phyloP scores from a whole-genome alignment of 2,797 vertebrate species.

The Cheirogaleus major region DNA sequence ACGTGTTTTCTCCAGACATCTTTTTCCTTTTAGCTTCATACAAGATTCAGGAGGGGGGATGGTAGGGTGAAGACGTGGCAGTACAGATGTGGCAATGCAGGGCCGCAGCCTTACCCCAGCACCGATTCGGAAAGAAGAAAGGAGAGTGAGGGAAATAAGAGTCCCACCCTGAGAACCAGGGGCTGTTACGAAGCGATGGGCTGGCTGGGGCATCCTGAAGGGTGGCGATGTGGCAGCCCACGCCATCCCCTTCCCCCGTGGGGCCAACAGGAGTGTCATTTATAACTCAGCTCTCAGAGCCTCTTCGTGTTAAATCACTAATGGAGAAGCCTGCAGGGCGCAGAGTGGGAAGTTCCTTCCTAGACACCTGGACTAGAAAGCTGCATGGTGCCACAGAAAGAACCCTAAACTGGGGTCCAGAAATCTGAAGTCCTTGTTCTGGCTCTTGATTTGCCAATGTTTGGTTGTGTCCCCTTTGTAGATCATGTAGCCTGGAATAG shows the following conservation, averaged over 20 bases:
- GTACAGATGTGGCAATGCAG: neutral
- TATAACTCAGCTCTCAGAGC: neutral
- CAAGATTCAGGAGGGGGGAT: neutral
- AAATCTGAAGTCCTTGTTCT: neutral
- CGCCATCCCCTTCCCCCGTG: neutral
- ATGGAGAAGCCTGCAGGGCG: neutral
- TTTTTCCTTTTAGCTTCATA: neutral
- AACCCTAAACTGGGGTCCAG: neutral
- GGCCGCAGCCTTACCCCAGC: neutral
- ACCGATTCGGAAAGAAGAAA: neutral
- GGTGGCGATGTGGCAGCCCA: neutral
- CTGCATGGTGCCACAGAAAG: neutral
- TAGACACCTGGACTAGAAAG: neutral
- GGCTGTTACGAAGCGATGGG: neutral
- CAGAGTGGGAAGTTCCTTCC: neutral
- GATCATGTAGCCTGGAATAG: neutral
- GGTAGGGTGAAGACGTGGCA: neutral
- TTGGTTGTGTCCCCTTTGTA: neutral
- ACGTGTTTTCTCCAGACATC: neutral
- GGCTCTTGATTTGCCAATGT: neutral
- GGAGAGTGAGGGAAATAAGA: neutral
- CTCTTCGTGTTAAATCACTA: constrained; percentile 4
- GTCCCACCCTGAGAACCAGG: neutral
- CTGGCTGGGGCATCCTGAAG: neutral
- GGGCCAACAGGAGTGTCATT: neutral